phyloP scores from a whole-genome alignment of 1,140 invertebrate species.

The Musca domestica region DNA sequence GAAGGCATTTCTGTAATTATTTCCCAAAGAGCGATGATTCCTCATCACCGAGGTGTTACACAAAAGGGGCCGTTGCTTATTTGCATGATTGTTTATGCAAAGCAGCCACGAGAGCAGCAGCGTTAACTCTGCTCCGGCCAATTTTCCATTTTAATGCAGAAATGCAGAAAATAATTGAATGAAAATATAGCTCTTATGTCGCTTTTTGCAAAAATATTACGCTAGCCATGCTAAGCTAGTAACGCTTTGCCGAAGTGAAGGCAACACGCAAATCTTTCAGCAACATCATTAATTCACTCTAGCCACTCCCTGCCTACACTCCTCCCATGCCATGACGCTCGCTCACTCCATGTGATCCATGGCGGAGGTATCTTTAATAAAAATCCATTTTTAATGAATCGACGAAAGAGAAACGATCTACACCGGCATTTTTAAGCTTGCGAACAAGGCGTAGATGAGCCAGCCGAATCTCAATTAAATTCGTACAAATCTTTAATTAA shows the following conservation, averaged over 20 bases:
- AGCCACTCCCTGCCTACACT: too few species aligned
- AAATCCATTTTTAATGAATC: neutral
- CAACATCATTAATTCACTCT: constrained; percentile 10
- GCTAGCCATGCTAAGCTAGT: too few species aligned
- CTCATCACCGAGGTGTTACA: constrained; percentile 2
- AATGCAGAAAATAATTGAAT: constrained; percentile 17
- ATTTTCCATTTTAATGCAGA: neutral
- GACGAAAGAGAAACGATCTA: neutral
- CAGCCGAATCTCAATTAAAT: constrained; percentile 8
- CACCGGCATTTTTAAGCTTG: neutral
- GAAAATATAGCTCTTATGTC: neutral
- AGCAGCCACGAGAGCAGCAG: neutral
- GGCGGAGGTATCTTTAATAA: neutral
- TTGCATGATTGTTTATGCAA: constrained; percentile 15
- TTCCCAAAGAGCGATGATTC: neutral
- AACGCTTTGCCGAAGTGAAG: too few species aligned
- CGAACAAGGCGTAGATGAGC: too few species aligned
- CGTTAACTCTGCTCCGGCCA: neutral
- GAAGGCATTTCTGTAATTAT: too few species aligned
- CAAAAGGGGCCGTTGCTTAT: constrained; percentile 3
- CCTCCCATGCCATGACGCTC: too few species aligned
- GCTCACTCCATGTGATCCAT: too few species aligned
- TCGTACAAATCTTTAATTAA: constrained; percentile 17
- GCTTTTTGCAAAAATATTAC: too few species aligned
- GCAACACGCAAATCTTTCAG: constrained; percentile 11